A percentile compares a stretch with the other conserved stretches of the same genome.
phyloP scores from a whole-genome alignment of 2,888 invertebrate genomes.

The Rhamphomyia laevipes region DNA sequence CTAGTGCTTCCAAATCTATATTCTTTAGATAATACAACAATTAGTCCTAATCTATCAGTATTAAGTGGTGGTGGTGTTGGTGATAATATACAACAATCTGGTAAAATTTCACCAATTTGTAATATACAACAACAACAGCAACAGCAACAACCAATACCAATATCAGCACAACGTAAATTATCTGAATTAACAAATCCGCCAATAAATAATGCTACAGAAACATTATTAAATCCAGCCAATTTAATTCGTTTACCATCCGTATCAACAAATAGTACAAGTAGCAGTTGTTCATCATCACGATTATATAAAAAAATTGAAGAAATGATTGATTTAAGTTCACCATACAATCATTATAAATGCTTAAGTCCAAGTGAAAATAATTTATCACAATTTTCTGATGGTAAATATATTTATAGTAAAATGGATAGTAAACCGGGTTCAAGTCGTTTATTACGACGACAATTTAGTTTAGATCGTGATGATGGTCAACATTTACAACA shows the following conservation, averaged over 20 bases:
- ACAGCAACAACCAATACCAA: constrained; percentile 13
- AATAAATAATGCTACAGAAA: constrained; percentile 24
- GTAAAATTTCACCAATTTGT: constrained; percentile 21
- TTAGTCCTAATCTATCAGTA: constrained; percentile 20
- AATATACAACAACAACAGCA: constrained; percentile 12
- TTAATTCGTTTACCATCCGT: constrained; percentile 31
- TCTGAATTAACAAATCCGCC: constrained; percentile 26
- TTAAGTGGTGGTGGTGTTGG: constrained; percentile 26
- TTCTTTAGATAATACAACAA: constrained; percentile 34
- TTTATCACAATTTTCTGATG: constrained; percentile 32
- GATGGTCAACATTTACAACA: constrained; percentile 37
- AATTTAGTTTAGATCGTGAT: constrained; percentile 58
- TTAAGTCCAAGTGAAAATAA: constrained; percentile 51
- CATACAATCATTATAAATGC: constrained; percentile 64
- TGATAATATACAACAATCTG: constrained; percentile 28
- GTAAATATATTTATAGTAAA: constrained; percentile 31
- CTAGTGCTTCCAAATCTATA: constrained; percentile 30
- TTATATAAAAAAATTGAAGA: constrained; percentile 37
- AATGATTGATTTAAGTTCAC: constrained; percentile 53
- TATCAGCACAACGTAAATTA: constrained; percentile 25
- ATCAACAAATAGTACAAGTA: constrained; percentile 18
- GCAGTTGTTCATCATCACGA: constrained; percentile 33
- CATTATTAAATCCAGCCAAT: constrained; percentile 32
- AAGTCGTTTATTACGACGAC: constrained; percentile 46
- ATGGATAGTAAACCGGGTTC: constrained; percentile 36